Base-by-base conservation (phyloP, 1,140 invertebrate species). In the Pseudachorutes palmiensis region DNA sequence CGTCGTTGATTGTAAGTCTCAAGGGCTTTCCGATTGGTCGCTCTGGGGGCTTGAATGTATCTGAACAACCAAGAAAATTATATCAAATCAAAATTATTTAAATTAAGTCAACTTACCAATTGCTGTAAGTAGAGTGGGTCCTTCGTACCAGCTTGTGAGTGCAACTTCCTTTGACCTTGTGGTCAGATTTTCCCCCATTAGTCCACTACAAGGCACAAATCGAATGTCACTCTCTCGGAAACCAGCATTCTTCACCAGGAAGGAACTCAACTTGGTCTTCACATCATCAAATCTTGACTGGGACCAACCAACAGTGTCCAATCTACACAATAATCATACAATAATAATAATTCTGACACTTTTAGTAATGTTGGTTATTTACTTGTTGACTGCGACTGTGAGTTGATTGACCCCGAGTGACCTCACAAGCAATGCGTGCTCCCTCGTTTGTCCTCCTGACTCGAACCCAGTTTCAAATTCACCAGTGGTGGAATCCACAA, bases 401-500 rank as follows among this genome's bases (percentile, higher is more conserved):
- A 97, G 74, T 77, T 96, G 91, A 70, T 84, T 86, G 0, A 97
- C 90, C 48, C 89, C 82, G 88, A 79, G 49, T 41, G 36, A 97
- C 74, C 92, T 82, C 1, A 97, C 87, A 2, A 99, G 80, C 16
- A 99, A 79, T 22, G 96, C 92, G 83, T 99, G 97, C 80, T 99
- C 97, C 62, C 95, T 81, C 0, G 97, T 99, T 81, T 99, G 97
- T 30, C 97, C 97, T 19, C 96, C 96, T 70, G 88, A 85, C 75
- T 98, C 94, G 80, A 99, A 99, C 2, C 97, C 97, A 61, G 94
- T 96, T 81, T 99, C 97, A 81, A 99, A 99, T 81, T 98, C 97
- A 22, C 97, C 97, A 75, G 87, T 76, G 26, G 83, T 83, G 1
- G 95, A 91, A 83, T 99, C 95, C 0, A 99, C 90, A 0, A 99